Evolutionary conservation across 2,888 invertebrate species (phyloP).

Genomic region (Metopia argyrocephala): DNA sequence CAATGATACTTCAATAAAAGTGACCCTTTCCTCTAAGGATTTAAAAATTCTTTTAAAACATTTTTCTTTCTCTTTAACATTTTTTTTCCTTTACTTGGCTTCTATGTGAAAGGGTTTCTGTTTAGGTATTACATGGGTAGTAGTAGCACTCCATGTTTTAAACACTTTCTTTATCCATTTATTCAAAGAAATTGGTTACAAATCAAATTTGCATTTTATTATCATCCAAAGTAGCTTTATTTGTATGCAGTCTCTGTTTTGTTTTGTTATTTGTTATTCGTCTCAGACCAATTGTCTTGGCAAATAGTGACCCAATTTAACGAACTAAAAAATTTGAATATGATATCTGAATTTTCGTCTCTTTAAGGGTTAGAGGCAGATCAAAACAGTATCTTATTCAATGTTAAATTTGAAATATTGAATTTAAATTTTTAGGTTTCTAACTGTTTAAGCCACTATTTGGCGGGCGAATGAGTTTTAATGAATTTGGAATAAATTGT

Average conservation of each 20-base stretch:
- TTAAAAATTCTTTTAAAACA: slow-evolving; percentile 36
- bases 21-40: slow-evolving; percentile 73
- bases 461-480: no score
- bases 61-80: slow-evolving; percentile 3
- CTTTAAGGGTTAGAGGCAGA: no score
- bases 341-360: background rate
- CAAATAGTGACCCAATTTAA: slow-evolving; percentile 60
- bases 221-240: slow-evolving; percentile 62
- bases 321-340: slow-evolving; percentile 56
- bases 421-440: background rate
- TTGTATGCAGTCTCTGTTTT: slow-evolving; percentile 21
- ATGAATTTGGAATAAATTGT: no score
- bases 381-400: no score
- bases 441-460: no score
- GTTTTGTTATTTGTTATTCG: slow-evolving; percentile 43
- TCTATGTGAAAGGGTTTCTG: slow-evolving; percentile 7
- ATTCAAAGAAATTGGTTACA: slow-evolving; percentile 68
- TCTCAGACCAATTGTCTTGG: slow-evolving; percentile 57
- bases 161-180: slow-evolving; percentile 47
- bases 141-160: background rate
- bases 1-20: slow-evolving; percentile 66
- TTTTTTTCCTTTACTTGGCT: background rate
- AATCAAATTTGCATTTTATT: slow-evolving; percentile 78
- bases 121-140: no score
- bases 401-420: background rate